A percentile compares a stretch with the other conserved stretches of the same genome.
Evolutionary conservation across 2,113 vertebrate species (phyloP).

Genomic region (Nothoprocta perdicaria): DNA sequence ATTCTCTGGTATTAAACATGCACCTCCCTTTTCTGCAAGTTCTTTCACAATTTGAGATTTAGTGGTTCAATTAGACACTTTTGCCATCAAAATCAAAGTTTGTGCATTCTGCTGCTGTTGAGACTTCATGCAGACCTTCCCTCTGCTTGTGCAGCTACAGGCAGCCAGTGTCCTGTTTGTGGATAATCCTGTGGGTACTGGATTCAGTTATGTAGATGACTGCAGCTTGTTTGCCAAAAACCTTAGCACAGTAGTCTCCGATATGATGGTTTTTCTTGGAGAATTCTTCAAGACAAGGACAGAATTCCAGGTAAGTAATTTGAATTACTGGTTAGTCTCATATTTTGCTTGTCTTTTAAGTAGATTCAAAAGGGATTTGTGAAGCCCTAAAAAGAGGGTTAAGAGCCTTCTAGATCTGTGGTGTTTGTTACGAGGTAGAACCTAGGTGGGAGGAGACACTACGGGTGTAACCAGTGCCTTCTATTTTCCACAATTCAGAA

Average conservation of each 20-base stretch:
- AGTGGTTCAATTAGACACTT: not conserved
- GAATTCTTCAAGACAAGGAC: constrained; percentile 81
- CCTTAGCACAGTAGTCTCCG: constrained; percentile 83
- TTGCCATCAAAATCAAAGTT: not conserved
- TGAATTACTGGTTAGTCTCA: not conserved
- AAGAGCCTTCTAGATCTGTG: not conserved
- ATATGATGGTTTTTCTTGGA: constrained; percentile 91
- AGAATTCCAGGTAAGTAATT: constrained; percentile 86
- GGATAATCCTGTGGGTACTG: constrained; percentile 95
- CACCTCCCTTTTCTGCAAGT: not conserved
- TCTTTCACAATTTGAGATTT: not conserved
- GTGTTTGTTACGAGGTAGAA: not conserved
- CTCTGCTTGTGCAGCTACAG: constrained; percentile 78
- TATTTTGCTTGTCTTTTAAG: not conserved
- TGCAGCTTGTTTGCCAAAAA: constrained; percentile 81
- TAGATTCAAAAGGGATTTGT: not conserved
- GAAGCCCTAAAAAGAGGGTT: not conserved
- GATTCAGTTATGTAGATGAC: constrained; percentile 88
- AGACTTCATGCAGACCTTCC: not conserved
- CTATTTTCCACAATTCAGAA: not conserved
- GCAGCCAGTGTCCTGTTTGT: constrained; percentile 91
- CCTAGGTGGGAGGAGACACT: not conserved
- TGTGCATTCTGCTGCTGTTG: not conserved
- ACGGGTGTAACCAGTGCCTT: not conserved
- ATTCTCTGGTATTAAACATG: not conserved